These are phyloP conservation scores for Andrena haemorrhoa DNA, from an alignment of 2,888 invertebrate genomes.

Conservation along the genomic window DNA sequence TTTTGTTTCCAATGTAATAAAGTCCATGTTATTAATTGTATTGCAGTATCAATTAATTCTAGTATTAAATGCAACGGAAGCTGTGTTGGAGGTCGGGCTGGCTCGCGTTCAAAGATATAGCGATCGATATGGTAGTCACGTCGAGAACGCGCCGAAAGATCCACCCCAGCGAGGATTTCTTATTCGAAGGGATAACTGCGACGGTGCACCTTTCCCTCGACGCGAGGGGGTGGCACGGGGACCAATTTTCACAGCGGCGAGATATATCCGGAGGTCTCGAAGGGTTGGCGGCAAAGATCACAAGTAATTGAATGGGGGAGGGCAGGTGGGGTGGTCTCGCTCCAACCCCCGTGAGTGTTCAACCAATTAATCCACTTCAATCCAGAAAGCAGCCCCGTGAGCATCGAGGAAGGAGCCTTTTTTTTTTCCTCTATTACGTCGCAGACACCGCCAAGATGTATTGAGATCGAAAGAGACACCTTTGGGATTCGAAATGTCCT, in stretches of 20 bases:
- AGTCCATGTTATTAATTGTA: too few relatives aligned
- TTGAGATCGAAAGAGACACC: slow-evolving; percentile 78
- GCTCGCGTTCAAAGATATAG: slow-evolving; percentile 18
- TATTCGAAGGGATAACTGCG: slow-evolving; percentile 70
- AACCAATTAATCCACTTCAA: slow-evolving; percentile 84
- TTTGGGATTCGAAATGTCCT: slow-evolving; percentile 65
- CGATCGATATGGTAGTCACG: slow-evolving; percentile 69
- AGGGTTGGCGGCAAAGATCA: slow-evolving; percentile 80
- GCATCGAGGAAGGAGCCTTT: slow-evolving; percentile 73
- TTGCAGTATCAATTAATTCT: too few relatives aligned
- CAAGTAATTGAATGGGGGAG: slow-evolving; percentile 78
- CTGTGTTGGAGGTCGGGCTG: background rate
- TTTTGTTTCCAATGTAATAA: too few relatives aligned
- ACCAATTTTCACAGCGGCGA: slow-evolving; percentile 73
- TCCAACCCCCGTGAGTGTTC: slow-evolving; percentile 81
- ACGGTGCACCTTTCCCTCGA: slow-evolving; percentile 62
- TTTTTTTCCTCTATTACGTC: slow-evolving; percentile 67
- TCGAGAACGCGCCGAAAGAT: slow-evolving; percentile 66
- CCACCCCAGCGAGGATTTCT: slow-evolving; percentile 66
- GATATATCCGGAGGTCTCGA: slow-evolving; percentile 74
- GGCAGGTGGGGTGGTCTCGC: slow-evolving; percentile 66
- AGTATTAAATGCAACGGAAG: slow-evolving; percentile 4
- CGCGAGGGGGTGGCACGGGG: slow-evolving; percentile 56
- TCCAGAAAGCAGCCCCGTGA: slow-evolving; percentile 77
- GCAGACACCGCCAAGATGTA: slow-evolving; percentile 79